Conservation (phyloP, 2,888 invertebrate genomes). For the Conchocele bisecta region DNA sequence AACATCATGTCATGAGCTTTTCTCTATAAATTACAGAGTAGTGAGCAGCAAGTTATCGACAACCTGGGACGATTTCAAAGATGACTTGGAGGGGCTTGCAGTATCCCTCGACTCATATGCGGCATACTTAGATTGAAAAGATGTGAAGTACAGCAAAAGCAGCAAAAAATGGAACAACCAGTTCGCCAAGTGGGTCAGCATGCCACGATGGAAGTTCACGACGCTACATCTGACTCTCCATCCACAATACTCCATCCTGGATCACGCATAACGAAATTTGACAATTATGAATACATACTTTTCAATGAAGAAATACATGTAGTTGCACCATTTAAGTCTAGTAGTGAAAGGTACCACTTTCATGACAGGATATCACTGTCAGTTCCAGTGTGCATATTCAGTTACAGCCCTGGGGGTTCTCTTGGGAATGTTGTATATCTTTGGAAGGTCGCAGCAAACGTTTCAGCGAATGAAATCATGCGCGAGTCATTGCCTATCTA, state of each 20-base stretch:
- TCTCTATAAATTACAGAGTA: background rate
- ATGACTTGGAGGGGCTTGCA: conserved; percentile 4
- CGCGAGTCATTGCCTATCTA: conserved; percentile 4
- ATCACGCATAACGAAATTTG: conserved; percentile 23
- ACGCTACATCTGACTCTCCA: conserved; percentile 10
- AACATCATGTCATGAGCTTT: too few species aligned
- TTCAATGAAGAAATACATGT: conserved; percentile 32
- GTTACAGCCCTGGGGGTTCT: conserved; percentile 30
- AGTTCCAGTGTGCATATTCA: conserved; percentile 8
- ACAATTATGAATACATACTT: conserved; percentile 18
- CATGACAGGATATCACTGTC: conserved; percentile 15
- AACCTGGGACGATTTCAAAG: background rate
- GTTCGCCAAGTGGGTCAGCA: conserved; percentile 10
- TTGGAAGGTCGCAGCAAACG: conserved; percentile 34
- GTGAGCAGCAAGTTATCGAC: background rate
- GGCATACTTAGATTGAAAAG: conserved; percentile 14
- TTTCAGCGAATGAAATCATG: conserved; percentile 14
- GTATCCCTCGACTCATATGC: conserved; percentile 22
- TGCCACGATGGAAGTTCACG: background rate
- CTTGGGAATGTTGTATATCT: conserved; percentile 28
- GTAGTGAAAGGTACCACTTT: conserved; percentile 7
- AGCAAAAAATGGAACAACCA: conserved; percentile 20
- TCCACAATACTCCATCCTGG: conserved; percentile 19
- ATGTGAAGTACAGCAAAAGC: conserved; percentile 24
- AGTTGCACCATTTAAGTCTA: conserved; percentile 9